phyloP scores from a whole-genome alignment of 1,140 invertebrate genomes.

The Helicoverpa armigera region DNA sequence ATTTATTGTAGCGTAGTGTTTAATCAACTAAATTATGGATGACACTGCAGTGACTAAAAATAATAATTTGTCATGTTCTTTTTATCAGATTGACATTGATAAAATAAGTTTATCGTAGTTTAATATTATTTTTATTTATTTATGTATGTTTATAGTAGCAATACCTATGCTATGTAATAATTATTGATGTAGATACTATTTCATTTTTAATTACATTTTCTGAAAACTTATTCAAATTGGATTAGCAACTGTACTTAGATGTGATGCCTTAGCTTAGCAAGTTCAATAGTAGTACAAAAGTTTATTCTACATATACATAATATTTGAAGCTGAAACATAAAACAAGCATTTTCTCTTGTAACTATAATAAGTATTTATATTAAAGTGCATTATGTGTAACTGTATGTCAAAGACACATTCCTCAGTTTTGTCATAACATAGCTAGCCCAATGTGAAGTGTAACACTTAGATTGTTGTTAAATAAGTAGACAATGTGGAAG shows the following conservation, averaged over 20 bases:
- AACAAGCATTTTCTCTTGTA: not conserved
- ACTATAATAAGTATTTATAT: not conserved
- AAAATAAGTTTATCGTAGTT: no score
- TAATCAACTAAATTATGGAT: no score
- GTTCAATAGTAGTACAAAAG: not conserved
- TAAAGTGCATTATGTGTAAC: not conserved
- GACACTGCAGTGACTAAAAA: no score
- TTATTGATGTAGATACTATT: not conserved
- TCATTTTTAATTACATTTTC: not conserved
- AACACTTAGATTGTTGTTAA: not conserved
- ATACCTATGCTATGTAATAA: not conserved
- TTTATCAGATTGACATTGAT: no score
- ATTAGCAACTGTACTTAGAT: not conserved
- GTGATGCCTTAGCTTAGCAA: not conserved
- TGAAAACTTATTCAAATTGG: not conserved
- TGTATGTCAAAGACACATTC: conserved; percentile 17
- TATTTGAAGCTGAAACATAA: not conserved
- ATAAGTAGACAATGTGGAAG: conserved; percentile 25
- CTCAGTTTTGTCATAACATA: not conserved
- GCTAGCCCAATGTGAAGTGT: conserved; percentile 20
- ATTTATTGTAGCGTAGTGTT: no score
- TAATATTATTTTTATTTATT: no score
- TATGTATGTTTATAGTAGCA: not conserved
- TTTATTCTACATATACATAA: not conserved
- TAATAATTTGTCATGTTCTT: no score